These are phyloP conservation scores for Chrysogorgia sp. DNA, from an alignment of 92 coral and sea anemone genomes.

Conservation along the genomic window DNA sequence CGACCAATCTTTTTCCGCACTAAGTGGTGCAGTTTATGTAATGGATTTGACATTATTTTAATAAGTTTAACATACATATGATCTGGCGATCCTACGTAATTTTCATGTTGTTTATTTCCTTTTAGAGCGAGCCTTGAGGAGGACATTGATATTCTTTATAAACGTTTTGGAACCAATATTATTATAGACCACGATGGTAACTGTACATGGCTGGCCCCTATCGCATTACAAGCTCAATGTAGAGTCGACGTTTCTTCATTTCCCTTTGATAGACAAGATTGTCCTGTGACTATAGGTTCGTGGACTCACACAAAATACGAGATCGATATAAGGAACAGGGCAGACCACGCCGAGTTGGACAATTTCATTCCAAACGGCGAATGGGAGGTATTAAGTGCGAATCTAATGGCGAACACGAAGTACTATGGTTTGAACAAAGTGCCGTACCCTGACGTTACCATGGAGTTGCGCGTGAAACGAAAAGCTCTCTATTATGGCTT, in stretches of 20 bases:
- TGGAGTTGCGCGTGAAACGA: slow-evolving; percentile 14
- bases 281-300: slow-evolving; percentile 70
- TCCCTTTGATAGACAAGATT: slow-evolving; percentile 72
- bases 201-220: slow-evolving; percentile 81
- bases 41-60: too few species aligned
- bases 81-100: too few species aligned
- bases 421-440: neutral
- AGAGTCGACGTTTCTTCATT: slow-evolving; percentile 71
- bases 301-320: slow-evolving; percentile 71
- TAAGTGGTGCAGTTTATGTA: too few species aligned
- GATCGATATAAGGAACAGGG: slow-evolving; percentile 53
- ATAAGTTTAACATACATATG: too few species aligned
- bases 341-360: neutral
- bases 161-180: slow-evolving; percentile 74
- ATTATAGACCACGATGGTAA: slow-evolving; percentile 71
- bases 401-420: neutral
- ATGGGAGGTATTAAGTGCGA: slow-evolving; percentile 37
- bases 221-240: slow-evolving; percentile 75
- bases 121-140: slow-evolving; percentile 46
- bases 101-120: neutral
- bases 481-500: slow-evolving; percentile 39
- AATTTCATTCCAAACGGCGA: slow-evolving; percentile 49
- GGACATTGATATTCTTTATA: slow-evolving; percentile 28
- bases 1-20: too few species aligned
- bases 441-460: slow-evolving; percentile 10